Conservation (phyloP, 2,113 vertebrate genomes). For the Phalacrocorax aristotelis region DNA sequence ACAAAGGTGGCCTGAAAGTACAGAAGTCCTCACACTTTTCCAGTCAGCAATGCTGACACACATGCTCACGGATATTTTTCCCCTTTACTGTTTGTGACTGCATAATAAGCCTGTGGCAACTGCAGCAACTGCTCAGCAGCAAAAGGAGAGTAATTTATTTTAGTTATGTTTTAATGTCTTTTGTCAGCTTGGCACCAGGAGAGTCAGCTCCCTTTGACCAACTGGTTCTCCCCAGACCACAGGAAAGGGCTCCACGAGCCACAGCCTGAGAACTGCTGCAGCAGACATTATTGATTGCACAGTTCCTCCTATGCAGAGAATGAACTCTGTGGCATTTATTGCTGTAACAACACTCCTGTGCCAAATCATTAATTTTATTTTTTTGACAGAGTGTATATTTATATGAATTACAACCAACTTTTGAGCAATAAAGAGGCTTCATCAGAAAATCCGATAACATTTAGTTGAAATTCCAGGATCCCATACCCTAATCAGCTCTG, state of each 20-base stretch:
- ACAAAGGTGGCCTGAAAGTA: background rate
- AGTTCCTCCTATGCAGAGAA: accelerated
- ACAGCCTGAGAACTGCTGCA: background rate
- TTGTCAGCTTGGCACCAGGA: background rate
- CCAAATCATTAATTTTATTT: background rate
- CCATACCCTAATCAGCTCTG: background rate
- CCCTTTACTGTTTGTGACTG: background rate
- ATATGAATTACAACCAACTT: background rate
- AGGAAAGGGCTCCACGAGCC: background rate
- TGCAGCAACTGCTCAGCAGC: background rate
- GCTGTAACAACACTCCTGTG: background rate
- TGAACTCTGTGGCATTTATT: background rate
- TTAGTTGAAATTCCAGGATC: background rate
- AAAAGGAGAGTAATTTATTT: background rate
- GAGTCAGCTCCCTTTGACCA: background rate
- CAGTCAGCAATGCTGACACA: background rate
- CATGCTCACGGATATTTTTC: background rate
- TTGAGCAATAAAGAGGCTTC: background rate
- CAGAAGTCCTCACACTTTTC: background rate
- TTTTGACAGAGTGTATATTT: background rate
- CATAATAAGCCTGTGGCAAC: background rate
- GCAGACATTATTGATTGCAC: background rate
- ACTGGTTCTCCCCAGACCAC: background rate
- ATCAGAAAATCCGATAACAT: background rate
- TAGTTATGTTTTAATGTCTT: background rate